Base-by-base conservation (phyloP, 2,113 vertebrate genomes). In the Montifringilla adamsi region DNA sequence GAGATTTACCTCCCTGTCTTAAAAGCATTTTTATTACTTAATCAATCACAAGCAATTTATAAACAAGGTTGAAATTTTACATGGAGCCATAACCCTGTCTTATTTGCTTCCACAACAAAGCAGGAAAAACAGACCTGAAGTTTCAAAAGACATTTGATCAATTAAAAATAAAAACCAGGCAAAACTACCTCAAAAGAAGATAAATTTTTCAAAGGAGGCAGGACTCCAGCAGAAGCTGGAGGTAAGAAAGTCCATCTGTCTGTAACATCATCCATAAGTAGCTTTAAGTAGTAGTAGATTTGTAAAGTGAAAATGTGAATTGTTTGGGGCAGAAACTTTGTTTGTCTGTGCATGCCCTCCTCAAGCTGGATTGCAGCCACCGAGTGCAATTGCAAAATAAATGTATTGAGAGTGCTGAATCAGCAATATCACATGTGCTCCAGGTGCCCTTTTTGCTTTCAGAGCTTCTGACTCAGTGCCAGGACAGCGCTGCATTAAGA, bases 21-120 rank as follows among this genome's bases (percentile, higher is more conserved):
- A 98, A 98, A 98, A 98, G 98, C 97, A 95, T 97, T 98, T 98
- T 98, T 98, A 98, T 98, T 97, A 97, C 97, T 98, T 98, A 98
- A 98, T 98, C 98, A 98, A 98, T 98, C 97, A 97, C 75, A 64
- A 92, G 95, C 97, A 97, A 97, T 98, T 98, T 97, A 98, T 97
- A 98, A 98, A 98, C 98, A 98, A 98, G 96, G 92, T 88, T 96
- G 60, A 92, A 93, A 76, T 97, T 98, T 98, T 98, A 98, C 95
- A 80, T 41, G 68, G 92, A 95, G 83, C 50, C 83, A 84, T 98
- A 97, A 97, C 98, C 98, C 97, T 97, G 92, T 84, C 84, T 87
- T 72, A 15, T 84, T 97, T 95, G 31, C 93, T 97, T 96, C 97
- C 85, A 90, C 18, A 21, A 82, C 94, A 93, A 95, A 96, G 70